Evolutionary conservation across 2,888 invertebrate genomes (phyloP).

Genomic region (Rhingia rostrata): DNA sequence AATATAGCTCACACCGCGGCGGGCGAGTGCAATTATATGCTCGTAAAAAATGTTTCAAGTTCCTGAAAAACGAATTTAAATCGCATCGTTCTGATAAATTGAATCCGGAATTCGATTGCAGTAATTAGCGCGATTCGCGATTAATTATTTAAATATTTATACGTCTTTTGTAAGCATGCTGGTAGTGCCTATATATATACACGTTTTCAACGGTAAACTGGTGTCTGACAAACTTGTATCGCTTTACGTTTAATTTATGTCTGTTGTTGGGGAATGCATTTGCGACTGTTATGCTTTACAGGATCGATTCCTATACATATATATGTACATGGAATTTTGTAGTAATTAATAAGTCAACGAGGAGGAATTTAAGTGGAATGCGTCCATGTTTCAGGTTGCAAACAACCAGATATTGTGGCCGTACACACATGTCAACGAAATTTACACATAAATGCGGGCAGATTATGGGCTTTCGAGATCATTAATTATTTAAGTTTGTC

Average conservation of each 20-base stretch:
- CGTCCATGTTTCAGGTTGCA: neutral
- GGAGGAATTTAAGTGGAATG: conserved; percentile 1
- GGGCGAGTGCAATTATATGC: too few species aligned
- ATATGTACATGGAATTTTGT: neutral
- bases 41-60: neutral
- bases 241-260: conserved; percentile 51
- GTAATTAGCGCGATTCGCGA: conserved; percentile 50
- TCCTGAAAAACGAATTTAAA: conserved; percentile 45
- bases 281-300: conserved; percentile 2
- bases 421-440: neutral
- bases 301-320: too few species aligned
- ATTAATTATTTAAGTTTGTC: neutral
- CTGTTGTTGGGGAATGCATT: conserved; percentile 14
- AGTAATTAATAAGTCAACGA: conserved; percentile 51
- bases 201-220: conserved; percentile 29
- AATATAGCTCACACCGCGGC: too few species aligned
- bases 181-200: too few species aligned
- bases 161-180: conserved; percentile 5
- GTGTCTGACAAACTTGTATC: conserved; percentile 40
- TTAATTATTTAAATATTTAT: conserved; percentile 23
- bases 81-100: conserved; percentile 60
- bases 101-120: conserved; percentile 58
- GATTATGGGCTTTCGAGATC: neutral
- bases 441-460: neutral
- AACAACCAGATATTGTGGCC: neutral